Percentiles rank a stretch among this genome's conserved stretches.
These are phyloP conservation scores for Laspeyria flexula DNA, from an alignment of 2,888 invertebrate species.

Conservation along the genomic window DNA sequence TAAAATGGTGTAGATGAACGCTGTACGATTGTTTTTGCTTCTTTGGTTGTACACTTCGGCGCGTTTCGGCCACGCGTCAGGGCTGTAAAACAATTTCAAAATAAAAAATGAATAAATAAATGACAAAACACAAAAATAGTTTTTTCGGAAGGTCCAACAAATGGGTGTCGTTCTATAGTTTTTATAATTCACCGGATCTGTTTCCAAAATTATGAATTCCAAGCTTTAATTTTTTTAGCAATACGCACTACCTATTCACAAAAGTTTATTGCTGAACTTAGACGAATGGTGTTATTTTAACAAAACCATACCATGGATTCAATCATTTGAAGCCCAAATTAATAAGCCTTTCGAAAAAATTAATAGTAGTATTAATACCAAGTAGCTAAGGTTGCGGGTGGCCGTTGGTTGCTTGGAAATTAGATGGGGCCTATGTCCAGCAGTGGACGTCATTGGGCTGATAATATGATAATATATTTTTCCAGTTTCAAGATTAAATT, in stretches of 20 bases:
- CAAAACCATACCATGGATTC: no score
- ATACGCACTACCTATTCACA: slow-evolving; percentile 4
- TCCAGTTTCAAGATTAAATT: no score
- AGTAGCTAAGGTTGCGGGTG: no score
- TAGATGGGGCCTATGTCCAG: no score
- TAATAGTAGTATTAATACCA: no score
- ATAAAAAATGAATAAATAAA: slow-evolving; percentile 63
- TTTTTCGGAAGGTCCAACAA: slow-evolving; percentile 72
- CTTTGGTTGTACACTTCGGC: slow-evolving; percentile 51
- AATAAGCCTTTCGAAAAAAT: no score
- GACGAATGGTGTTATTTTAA: no score
- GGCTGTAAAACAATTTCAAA: slow-evolving; percentile 67
- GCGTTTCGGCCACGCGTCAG: slow-evolving; percentile 75
- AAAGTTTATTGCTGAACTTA: slow-evolving; percentile 2
- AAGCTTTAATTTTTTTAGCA: slow-evolving; percentile 20
- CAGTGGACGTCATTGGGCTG: no score
- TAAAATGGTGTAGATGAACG: slow-evolving; percentile 1
- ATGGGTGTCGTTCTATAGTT: slow-evolving; percentile 52
- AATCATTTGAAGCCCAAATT: no score
- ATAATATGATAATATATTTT: no score
- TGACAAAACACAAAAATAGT: slow-evolving; percentile 67
- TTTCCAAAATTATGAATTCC: slow-evolving; percentile 14
- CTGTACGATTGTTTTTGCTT: neutral
- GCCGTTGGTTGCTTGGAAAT: no score
- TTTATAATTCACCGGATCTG: slow-evolving; percentile 37